Evolutionary conservation across 2,113 vertebrate species (phyloP).

Genomic region (Platanista minor): DNA sequence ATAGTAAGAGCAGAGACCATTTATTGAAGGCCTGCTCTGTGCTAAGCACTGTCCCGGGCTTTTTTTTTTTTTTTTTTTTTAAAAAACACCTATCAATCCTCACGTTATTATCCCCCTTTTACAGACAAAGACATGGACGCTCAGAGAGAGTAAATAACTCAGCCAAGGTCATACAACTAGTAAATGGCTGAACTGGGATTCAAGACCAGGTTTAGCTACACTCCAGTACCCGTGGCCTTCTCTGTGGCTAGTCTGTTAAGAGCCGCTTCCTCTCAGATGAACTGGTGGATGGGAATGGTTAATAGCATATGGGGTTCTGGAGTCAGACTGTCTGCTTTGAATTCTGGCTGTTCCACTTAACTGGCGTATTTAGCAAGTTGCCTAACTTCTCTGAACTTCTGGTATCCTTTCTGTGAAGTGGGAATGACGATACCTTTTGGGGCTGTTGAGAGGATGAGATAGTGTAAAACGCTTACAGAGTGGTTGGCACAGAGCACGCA

Average conservation of each 20-base stretch:
- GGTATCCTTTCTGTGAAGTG: neutral
- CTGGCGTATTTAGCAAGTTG: neutral
- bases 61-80: neutral
- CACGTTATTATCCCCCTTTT: neutral
- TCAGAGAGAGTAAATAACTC: neutral
- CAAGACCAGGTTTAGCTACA: neutral
- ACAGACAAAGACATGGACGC: neutral
- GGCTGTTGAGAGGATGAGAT: neutral
- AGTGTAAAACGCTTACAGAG: neutral
- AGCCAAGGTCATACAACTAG: neutral
- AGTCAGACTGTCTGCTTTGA: constrained; percentile 1
- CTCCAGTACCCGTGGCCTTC: neutral
- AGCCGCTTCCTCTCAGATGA: neutral
- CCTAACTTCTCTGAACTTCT: neutral
- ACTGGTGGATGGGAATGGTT: neutral
- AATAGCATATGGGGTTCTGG: neutral
- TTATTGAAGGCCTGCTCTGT: neutral
- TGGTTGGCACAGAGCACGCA: neutral
- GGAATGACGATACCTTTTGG: neutral
- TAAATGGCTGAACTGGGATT: neutral
- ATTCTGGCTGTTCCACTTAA: neutral
- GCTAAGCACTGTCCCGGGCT: neutral
- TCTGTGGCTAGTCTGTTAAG: neutral
- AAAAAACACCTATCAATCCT: neutral
- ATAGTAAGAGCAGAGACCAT: neutral